Conservation (phyloP, 1,140 invertebrate genomes). For the Anastrepha obliqua region DNA sequence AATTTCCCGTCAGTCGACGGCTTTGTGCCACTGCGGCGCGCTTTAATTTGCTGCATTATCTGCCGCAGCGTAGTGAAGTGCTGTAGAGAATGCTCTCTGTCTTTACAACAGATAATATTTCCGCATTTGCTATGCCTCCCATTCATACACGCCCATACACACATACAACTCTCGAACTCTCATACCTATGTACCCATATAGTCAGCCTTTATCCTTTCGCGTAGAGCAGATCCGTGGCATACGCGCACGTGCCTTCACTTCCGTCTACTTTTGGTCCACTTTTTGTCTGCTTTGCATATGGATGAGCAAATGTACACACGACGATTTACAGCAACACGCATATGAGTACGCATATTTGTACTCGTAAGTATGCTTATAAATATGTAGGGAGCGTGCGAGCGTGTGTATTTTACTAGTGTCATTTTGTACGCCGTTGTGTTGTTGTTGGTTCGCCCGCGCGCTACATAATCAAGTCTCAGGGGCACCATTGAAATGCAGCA, state of each 20-base stretch:
- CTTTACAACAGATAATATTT: constrained; percentile 27
- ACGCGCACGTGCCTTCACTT: constrained; percentile 40
- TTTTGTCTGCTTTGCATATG: constrained; percentile 9
- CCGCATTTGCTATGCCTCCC: not conserved
- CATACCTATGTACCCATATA: not conserved
- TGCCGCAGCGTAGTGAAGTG: not conserved
- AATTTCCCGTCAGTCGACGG: constrained; percentile 23
- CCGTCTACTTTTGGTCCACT: not conserved
- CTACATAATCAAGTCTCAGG: constrained; percentile 49
- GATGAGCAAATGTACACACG: not conserved
- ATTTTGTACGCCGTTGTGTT: constrained; percentile 19
- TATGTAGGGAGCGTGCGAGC: not conserved
- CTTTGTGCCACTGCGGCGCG: constrained; percentile 17
- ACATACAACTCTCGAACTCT: too few relatives aligned
- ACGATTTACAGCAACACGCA: not conserved
- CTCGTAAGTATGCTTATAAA: not conserved
- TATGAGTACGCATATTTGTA: not conserved
- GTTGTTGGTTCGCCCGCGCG: constrained; percentile 4
- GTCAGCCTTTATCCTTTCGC: not conserved
- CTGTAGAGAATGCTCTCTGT: not conserved
- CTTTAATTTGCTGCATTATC: constrained; percentile 31
- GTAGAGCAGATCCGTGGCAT: not conserved
- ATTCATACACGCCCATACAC: not conserved
- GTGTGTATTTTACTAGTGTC: not conserved
- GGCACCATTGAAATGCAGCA: constrained; percentile 38